Evolutionary conservation across 2,113 vertebrate species (phyloP), one percentile per base, ranked within the genome.

Genomic region (Chlorodrepanis virens): DNA sequence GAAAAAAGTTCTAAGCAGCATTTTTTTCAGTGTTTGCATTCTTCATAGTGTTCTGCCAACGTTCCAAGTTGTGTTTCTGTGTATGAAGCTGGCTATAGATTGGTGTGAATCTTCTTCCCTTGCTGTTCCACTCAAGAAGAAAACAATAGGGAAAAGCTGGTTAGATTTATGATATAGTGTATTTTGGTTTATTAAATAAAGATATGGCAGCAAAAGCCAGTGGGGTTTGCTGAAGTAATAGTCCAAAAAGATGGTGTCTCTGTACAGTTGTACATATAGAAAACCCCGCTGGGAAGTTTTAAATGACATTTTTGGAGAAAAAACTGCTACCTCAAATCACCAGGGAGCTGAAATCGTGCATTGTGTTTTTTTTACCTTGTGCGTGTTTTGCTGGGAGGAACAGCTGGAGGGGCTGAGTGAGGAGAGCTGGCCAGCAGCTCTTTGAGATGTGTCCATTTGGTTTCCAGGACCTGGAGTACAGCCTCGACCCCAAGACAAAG

Each of bases 401-500:
- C 0, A 8, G 9, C 11, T 69, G 61, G 75, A 72, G 59, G 31
- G 27, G 5, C 31, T 57, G 64, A 9, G 33, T 13, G 56, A 85
- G 47, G 42, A 44, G 5, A 11, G 10, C 12, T 23, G 1, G 25
- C 3, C 17, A 42, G 0, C 28, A 60, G 23, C 39, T 28, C 45
- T 24, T 45, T 21, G 8, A 28, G 12, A 8, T 39, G 2, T 75
- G n/a, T 80, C 52, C 18, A 0, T 90, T 71, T 89, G 44, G 10
- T 92, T 97, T 96, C 45, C 91, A 99, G 99, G 98, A 98, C 88
- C 94, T 99, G 20, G 99, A 99, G 78, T 98, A 99, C 56, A 97
- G 95, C 81, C 96, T 99, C 29, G 99, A 99, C 87, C 98, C 98
- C 2, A 99, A 99, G 92, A 99, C 98, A 0, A 99, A 99, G 97